Conservation (phyloP, 2,113 vertebrate genomes). For the pig (Sus scrofa) region DNA sequence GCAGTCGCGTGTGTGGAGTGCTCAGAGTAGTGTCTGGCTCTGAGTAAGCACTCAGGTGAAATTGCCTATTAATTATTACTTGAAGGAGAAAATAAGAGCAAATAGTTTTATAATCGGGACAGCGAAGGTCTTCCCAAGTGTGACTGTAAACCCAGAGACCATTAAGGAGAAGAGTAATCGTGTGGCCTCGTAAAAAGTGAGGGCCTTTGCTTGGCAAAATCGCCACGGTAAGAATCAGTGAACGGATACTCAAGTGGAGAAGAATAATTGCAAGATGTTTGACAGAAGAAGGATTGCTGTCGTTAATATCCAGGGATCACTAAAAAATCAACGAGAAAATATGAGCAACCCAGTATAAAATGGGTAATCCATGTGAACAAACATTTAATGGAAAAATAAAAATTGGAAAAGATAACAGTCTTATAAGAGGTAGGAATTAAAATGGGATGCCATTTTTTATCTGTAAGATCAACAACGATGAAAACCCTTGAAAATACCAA, state of each 20-base stretch:
- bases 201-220: conserved; percentile 58
- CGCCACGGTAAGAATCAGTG: conserved; percentile 40
- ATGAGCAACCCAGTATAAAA: conserved; percentile 12
- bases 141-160: conserved; percentile 26
- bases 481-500: conserved; percentile 48
- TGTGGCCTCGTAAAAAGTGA: conserved; percentile 59
- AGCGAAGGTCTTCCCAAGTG: conserved; percentile 30
- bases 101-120: conserved; percentile 51
- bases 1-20: background rate
- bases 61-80: conserved; percentile 33
- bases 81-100: conserved; percentile 41
- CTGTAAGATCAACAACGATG: conserved; percentile 32
- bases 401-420: conserved; percentile 24
- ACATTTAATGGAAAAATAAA: conserved; percentile 57
- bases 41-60: background rate
- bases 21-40: background rate
- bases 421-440: conserved; percentile 64
- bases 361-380: conserved; percentile 1
- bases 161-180: conserved; percentile 58
- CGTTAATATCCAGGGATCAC: conserved; percentile 47
- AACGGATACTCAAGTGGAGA: conserved; percentile 15
- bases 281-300: conserved; percentile 31
- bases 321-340: conserved; percentile 57
- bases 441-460: conserved; percentile 50
- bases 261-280: conserved; percentile 50